phyloP scores from a whole-genome alignment of 2,797 vertebrate genomes.

The Zalophus californianus region DNA sequence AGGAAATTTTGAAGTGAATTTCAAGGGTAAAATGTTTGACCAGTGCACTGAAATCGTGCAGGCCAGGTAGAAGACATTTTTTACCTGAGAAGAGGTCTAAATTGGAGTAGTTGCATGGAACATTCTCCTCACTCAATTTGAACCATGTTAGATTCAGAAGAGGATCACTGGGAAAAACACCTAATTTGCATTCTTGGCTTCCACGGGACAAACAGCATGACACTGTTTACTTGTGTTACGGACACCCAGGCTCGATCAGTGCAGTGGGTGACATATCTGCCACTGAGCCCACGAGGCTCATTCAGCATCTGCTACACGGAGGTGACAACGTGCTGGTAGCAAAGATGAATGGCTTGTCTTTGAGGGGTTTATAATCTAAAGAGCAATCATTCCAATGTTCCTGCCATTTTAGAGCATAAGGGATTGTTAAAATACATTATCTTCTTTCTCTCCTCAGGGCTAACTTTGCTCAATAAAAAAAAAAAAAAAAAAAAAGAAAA shows the following conservation, averaged over 20 bases:
- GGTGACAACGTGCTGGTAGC: fast-evolving
- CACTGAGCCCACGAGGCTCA: fast-evolving
- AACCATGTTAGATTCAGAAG: neutral
- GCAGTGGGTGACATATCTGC: fast-evolving
- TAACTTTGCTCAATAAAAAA: neutral
- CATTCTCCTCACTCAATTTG: neutral
- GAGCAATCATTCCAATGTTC: neutral
- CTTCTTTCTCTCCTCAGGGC: no score
- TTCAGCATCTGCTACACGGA: neutral
- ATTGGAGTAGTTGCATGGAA: no score
- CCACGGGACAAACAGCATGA: fast-evolving
- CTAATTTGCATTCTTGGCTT: neutral
- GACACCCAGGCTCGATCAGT: fast-evolving
- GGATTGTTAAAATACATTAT: fast-evolving
- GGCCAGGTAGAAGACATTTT: neutral
- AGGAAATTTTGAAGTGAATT: neutral
- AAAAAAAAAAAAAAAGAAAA: neutral
- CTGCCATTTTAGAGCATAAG: neutral
- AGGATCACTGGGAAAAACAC: fast-evolving
- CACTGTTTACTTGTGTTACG: fast-evolving
- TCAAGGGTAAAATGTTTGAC: neutral
- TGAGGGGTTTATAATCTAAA: neutral
- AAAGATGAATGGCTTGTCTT: neutral
- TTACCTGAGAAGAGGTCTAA: no score
- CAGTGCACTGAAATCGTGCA: neutral